Conservation (phyloP, 2,888 invertebrate species). For the Ormyrus pomaceus region DNA sequence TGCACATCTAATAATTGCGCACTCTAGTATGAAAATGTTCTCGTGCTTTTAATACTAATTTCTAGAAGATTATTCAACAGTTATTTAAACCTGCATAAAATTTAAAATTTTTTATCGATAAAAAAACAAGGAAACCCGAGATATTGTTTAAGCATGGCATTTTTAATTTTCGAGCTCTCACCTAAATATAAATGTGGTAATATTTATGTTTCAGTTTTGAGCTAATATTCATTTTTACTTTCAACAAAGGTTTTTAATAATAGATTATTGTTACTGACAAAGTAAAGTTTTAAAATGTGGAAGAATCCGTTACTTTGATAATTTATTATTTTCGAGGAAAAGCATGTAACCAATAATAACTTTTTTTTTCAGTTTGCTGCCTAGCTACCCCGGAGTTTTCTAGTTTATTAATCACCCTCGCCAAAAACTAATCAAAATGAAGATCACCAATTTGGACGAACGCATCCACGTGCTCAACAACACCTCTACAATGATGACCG, state of each 20-base stretch:
- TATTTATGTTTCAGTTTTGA: too few species aligned
- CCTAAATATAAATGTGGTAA: too few species aligned
- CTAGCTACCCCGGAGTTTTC: conserved; percentile 73
- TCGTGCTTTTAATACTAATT: too few species aligned
- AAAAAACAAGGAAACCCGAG: too few species aligned
- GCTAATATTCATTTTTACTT: background rate
- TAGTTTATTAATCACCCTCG: conserved; percentile 61
- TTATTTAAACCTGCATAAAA: too few species aligned
- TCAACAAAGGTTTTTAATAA: background rate
- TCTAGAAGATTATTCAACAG: too few species aligned
- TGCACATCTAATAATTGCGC: too few species aligned
- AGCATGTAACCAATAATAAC: background rate
- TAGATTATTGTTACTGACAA: background rate
- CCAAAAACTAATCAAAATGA: conserved; percentile 75
- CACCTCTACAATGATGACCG: conserved; percentile 79
- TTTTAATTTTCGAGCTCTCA: too few species aligned
- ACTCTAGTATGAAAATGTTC: too few species aligned
- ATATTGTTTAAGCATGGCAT: too few species aligned
- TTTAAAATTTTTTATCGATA: too few species aligned
- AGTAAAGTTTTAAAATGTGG: background rate
- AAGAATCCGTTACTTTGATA: background rate
- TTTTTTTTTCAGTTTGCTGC: conserved; percentile 74
- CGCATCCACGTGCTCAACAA: conserved; percentile 82
- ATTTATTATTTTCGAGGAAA: background rate
- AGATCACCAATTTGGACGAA: conserved; percentile 78